Evolutionary conservation across 2,888 invertebrate species (phyloP).

Genomic region (Calephelis perditalis): DNA sequence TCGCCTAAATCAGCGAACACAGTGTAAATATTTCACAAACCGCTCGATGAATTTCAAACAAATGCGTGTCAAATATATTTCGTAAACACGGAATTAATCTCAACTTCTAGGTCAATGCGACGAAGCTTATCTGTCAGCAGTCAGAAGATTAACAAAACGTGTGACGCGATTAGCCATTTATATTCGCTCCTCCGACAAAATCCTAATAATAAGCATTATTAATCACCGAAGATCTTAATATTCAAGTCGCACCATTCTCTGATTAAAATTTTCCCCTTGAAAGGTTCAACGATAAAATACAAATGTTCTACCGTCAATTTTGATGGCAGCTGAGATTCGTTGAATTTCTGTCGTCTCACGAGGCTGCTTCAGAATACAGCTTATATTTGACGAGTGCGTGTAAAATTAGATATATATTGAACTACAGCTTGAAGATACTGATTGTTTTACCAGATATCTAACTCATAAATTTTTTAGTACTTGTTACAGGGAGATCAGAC

Average conservation of each 20-base stretch:
- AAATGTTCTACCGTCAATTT: conserved; percentile 53
- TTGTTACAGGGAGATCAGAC: too few species aligned
- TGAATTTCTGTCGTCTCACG: too few species aligned
- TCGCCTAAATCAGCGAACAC: too few species aligned
- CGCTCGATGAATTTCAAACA: too few species aligned
- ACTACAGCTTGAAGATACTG: too few species aligned
- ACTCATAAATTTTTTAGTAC: too few species aligned
- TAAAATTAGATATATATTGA: too few species aligned
- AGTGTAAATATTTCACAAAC: neutral
- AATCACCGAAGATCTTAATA: conserved; percentile 34
- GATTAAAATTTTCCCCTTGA: conserved; percentile 45
- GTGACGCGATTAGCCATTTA: conserved; percentile 7
- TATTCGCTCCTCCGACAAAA: conserved; percentile 15
- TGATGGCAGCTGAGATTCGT: conserved; percentile 29
- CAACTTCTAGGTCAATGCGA: conserved; percentile 9
- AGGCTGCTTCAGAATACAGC: too few species aligned
- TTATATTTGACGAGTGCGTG: too few species aligned
- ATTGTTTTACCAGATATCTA: too few species aligned
- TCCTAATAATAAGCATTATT: conserved; percentile 31
- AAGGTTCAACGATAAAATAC: conserved; percentile 52
- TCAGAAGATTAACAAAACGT: conserved; percentile 6
- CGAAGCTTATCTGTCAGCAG: neutral
- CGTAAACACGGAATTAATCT: neutral
- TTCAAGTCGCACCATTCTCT: conserved; percentile 33
- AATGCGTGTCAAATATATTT: too few species aligned